Evolutionary conservation across 2,888 invertebrate species (phyloP).

Genomic region (Operophtera brumata): DNA sequence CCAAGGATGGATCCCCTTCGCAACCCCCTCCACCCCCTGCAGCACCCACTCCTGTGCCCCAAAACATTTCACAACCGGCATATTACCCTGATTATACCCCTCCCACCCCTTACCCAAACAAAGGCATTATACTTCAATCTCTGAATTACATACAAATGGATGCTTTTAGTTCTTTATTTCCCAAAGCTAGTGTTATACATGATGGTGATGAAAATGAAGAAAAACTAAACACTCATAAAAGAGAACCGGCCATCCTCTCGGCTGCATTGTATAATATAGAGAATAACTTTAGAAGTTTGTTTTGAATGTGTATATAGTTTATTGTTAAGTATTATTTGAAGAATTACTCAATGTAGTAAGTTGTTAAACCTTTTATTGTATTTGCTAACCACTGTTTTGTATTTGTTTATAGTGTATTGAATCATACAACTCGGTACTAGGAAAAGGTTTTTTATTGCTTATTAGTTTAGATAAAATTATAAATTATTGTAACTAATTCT

Average conservation of each 20-base stretch:
- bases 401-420: slow-evolving; percentile 30
- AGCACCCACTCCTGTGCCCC: slow-evolving; percentile 6
- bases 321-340: slow-evolving; percentile 10
- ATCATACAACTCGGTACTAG: slow-evolving; percentile 27
- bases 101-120: slow-evolving; percentile 68
- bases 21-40: slow-evolving; percentile 33
- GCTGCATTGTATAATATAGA: slow-evolving; percentile 67
- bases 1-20: slow-evolving; percentile 20
- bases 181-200: slow-evolving; percentile 39
- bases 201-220: slow-evolving; percentile 35
- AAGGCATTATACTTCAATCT: slow-evolving; percentile 69
- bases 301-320: slow-evolving; percentile 48
- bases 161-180: slow-evolving; percentile 68
- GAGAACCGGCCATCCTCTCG: slow-evolving; percentile 61
- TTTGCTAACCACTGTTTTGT: slow-evolving; percentile 20
- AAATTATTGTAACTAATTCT: slow-evolving; percentile 18
- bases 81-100: slow-evolving; percentile 15
- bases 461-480: slow-evolving; percentile 27
- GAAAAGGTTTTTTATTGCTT: slow-evolving; percentile 24
- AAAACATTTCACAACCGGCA: slow-evolving; percentile 6
- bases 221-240: slow-evolving; percentile 39
- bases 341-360: slow-evolving; percentile 9
- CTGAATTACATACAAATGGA: slow-evolving; percentile 77
- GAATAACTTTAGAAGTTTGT: slow-evolving; percentile 71
- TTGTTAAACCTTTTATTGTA: slow-evolving; percentile 14